phyloP scores from a whole-genome alignment of 2,888 invertebrate species.

The Euzophera pinguis region DNA sequence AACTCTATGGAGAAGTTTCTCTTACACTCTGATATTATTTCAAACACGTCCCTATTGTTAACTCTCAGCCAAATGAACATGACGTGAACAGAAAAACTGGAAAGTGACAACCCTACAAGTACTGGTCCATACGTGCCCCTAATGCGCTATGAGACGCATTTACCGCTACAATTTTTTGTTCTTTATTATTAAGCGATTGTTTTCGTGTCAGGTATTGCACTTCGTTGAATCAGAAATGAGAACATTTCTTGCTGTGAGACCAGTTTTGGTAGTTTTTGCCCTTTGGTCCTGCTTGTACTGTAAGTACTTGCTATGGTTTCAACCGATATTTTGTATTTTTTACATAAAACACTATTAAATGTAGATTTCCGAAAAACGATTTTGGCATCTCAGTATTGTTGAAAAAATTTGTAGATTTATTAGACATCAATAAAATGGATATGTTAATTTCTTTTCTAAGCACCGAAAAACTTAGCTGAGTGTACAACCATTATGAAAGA shows the following conservation, averaged over 20 bases:
- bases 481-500: too few species aligned
- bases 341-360: too few species aligned
- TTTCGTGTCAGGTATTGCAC: conserved; percentile 74
- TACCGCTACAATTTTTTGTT: conserved; percentile 44
- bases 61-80: conserved; percentile 7
- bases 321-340: background rate
- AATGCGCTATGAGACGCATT: conserved; percentile 51
- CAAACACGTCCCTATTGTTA: conserved; percentile 9
- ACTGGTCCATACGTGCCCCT: conserved; percentile 29
- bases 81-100: conserved; percentile 4
- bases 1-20: background rate
- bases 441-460: too few species aligned
- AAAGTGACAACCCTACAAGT: conserved; percentile 24
- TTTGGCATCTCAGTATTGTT: too few species aligned
- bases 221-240: conserved; percentile 65
- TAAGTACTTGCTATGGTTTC: background rate
- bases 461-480: too few species aligned
- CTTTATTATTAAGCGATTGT: conserved; percentile 67
- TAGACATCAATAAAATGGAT: too few species aligned
- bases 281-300: too few species aligned
- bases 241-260: conserved; percentile 35
- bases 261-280: conserved; percentile 35
- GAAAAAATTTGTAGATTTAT: too few species aligned
- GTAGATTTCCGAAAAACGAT: too few species aligned
- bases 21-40: conserved; percentile 1